Conservation (phyloP, 92 coral and sea anemone genomes). For the Paramuricea clavata region DNA sequence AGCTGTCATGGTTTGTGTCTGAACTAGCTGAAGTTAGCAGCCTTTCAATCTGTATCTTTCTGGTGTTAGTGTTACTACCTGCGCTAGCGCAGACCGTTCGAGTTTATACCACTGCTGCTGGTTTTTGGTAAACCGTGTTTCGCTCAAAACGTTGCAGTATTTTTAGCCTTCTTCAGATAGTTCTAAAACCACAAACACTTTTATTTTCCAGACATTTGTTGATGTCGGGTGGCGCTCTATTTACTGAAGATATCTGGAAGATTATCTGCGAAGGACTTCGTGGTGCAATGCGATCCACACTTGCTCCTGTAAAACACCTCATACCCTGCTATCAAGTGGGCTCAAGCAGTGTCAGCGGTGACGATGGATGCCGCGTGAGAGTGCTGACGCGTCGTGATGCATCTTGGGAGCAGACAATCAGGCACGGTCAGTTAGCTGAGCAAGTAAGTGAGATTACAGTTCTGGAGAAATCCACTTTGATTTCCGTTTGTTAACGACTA, state of each 20-base stretch:
- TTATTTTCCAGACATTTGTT: constrained; percentile 76
- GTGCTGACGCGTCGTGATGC: constrained; percentile 95
- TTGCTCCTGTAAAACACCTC: constrained; percentile 87
- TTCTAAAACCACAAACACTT: too few relatives aligned
- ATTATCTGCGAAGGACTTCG: constrained; percentile 94
- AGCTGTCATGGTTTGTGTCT: too few relatives aligned
- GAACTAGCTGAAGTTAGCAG: too few relatives aligned
- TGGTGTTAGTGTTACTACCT: too few relatives aligned
- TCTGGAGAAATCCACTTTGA: not conserved
- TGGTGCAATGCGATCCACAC: constrained; percentile 92
- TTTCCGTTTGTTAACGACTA: not conserved
- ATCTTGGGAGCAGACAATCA: constrained; percentile 79
- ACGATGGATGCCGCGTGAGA: constrained; percentile 93
- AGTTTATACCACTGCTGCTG: too few relatives aligned
- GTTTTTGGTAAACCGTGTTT: too few relatives aligned
- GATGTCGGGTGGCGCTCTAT: constrained; percentile 93
- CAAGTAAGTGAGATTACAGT: constrained; percentile 69
- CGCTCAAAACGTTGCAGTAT: too few relatives aligned
- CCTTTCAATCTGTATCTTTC: too few relatives aligned
- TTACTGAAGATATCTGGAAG: constrained; percentile 98
- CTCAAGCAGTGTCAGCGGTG: constrained; percentile 92
- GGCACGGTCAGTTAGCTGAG: constrained; percentile 96
- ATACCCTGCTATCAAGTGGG: constrained; percentile 97
- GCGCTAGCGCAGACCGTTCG: too few relatives aligned
- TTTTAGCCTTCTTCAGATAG: not conserved